phyloP scores from a whole-genome alignment of 2,113 vertebrate genomes.

The Cyprichromis sp. region DNA sequence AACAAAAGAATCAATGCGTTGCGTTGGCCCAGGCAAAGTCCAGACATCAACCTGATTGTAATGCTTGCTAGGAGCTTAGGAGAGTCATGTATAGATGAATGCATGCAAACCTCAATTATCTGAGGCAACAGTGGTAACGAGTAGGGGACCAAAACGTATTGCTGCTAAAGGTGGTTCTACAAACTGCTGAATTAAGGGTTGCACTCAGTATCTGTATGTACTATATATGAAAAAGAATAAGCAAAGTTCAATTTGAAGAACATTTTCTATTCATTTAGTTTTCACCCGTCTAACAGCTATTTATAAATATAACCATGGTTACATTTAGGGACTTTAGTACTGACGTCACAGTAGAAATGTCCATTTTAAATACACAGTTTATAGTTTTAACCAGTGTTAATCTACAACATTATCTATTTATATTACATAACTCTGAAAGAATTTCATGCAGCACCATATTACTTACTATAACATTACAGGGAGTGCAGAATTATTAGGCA shows the following conservation, averaged over 20 bases:
- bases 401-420: background rate
- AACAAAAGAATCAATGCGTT: background rate
- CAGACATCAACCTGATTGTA: background rate
- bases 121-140: background rate
- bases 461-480: background rate
- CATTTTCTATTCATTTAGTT: background rate
- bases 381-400: background rate
- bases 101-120: background rate
- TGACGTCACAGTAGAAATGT: rapidly evolving
- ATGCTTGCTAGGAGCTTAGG: background rate
- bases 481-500: too few species aligned
- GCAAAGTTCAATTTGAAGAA: background rate
- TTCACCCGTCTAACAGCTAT: background rate
- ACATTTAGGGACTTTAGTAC: background rate
- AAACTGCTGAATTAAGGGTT: background rate
- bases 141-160: background rate
- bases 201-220: background rate
- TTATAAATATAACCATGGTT: background rate
- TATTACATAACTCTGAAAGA: background rate
- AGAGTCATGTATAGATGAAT: background rate
- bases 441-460: background rate
- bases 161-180: background rate
- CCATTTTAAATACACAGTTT: background rate
- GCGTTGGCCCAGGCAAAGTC: background rate
- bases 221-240: background rate